A percentile compares a stretch with the other conserved stretches of the same genome.
phyloP scores from a whole-genome alignment of 2,113 vertebrate genomes.

The Notiomystis cincta region DNA sequence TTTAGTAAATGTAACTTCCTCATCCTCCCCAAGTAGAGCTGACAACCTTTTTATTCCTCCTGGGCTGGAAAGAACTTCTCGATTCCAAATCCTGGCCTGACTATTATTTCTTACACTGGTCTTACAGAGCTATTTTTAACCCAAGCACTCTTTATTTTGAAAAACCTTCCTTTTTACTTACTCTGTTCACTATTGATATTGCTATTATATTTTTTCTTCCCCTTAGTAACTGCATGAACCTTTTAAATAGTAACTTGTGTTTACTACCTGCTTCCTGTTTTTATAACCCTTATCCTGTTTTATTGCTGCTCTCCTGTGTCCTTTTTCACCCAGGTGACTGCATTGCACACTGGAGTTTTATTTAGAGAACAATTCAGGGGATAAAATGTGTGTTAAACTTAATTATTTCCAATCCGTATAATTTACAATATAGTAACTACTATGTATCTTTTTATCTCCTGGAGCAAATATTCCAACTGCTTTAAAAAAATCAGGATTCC shows the following conservation, averaged over 20 bases:
- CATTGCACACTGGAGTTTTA: neutral
- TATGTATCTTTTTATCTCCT: neutral
- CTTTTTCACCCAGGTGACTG: neutral
- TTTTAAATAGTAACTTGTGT: slow-evolving; percentile 1
- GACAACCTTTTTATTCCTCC: neutral
- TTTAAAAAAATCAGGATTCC: neutral
- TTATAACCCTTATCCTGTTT: neutral
- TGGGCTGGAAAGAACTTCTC: neutral
- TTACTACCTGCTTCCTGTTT: neutral
- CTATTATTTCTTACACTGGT: neutral
- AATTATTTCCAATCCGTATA: neutral
- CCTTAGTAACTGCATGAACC: neutral
- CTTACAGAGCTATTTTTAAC: neutral
- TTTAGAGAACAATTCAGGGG: neutral
- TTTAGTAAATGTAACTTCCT: neutral
- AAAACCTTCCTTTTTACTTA: neutral
- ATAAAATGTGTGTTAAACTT: neutral
- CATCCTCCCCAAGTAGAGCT: neutral
- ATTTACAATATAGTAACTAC: neutral
- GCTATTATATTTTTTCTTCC: neutral
- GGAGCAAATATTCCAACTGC: neutral
- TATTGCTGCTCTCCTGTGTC: neutral
- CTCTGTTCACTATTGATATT: neutral
- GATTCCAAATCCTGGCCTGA: neutral
- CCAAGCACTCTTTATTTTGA: neutral